phyloP scores from a whole-genome alignment of 2,113 vertebrate genomes.

The Ploceus nigricollis region DNA sequence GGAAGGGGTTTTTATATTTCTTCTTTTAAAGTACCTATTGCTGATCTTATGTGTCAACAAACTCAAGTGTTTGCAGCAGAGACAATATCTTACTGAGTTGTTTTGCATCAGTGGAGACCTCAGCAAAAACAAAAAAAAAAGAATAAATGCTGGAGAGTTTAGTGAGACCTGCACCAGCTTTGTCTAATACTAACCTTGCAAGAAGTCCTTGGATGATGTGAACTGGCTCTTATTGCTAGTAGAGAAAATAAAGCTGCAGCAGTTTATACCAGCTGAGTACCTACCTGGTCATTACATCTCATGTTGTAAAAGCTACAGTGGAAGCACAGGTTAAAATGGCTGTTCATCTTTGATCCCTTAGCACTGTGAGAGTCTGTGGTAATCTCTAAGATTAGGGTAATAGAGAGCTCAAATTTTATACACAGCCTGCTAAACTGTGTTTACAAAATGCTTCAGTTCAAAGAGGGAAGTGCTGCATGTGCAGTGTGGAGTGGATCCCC shows the following conservation, averaged over 20 bases:
- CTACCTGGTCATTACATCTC: slow-evolving; percentile 16
- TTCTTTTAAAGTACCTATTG: not conserved
- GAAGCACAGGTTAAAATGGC: not conserved
- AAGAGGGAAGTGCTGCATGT: not conserved
- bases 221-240: not conserved
- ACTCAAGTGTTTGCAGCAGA: not conserved
- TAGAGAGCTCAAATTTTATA: not conserved
- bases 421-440: not conserved
- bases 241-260: not conserved
- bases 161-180: not conserved
- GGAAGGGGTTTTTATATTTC: not conserved
- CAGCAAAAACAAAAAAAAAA: not conserved
- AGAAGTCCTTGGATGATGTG: not conserved
- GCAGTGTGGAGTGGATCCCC: not conserved
- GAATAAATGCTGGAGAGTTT: not conserved
- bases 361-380: not conserved
- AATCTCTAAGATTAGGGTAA: not conserved
- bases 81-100: not conserved
- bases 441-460: not conserved
- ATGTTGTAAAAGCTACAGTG: not conserved
- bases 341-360: not conserved
- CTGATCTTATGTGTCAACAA: not conserved
- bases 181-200: not conserved
- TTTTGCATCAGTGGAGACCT: not conserved
- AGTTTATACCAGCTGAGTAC: slow-evolving; percentile 19